These are phyloP conservation scores for Mola mola DNA, from an alignment of 2,113 vertebrate genomes.

Conservation along the genomic window DNA sequence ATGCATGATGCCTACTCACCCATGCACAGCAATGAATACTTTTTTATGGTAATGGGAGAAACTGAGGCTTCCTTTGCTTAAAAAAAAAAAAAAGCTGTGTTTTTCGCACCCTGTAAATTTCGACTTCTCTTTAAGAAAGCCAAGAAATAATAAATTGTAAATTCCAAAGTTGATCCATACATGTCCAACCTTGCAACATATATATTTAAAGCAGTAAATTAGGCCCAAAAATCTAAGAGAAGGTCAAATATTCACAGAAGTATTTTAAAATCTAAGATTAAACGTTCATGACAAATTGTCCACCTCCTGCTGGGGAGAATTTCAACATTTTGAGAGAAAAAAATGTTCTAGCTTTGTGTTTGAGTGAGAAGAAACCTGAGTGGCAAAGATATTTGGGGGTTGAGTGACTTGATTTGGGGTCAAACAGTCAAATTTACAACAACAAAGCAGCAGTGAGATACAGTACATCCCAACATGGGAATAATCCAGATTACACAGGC, in stretches of 20 bases:
- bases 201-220: not conserved
- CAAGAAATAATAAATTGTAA: no score
- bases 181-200: not conserved
- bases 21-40: slow-evolving; percentile 54
- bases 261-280: not conserved
- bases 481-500: slow-evolving; percentile 14
- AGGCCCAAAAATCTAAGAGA: not conserved
- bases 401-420: slow-evolving; percentile 20
- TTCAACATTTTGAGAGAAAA: not conserved
- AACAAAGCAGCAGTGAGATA: slow-evolving; percentile 11
- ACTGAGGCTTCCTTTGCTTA: not conserved
- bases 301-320: not conserved
- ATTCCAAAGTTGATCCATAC: not conserved
- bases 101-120: not conserved
- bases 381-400: not conserved
- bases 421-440: slow-evolving; percentile 21
- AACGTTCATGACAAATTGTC: not conserved
- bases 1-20: slow-evolving; percentile 67
- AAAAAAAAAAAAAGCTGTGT: not conserved
- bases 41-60: slow-evolving; percentile 20
- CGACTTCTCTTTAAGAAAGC: not conserved
- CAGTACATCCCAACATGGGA: slow-evolving; percentile 1
- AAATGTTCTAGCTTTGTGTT: not conserved
- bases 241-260: not conserved
- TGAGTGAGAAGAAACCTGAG: not conserved